Evolutionary conservation across 2,113 vertebrate genomes (phyloP).

Genomic region (Noturus placidus): DNA sequence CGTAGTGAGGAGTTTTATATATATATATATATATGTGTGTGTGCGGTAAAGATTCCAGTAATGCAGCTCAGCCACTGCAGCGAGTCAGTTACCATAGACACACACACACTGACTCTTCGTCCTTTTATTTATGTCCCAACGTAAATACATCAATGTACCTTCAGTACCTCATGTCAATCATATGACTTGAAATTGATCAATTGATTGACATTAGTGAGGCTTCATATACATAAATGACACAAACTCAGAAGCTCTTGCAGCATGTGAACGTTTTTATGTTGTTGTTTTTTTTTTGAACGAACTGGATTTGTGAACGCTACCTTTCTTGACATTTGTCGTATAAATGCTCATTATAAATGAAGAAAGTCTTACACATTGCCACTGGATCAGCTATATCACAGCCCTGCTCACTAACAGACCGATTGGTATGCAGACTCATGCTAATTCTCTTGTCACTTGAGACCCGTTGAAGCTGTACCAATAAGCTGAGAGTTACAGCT

Average conservation of each 20-base stretch:
- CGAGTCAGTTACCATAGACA: neutral
- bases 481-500: conserved; percentile 47
- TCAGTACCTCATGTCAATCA: neutral
- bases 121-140: neutral
- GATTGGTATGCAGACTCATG: conserved; percentile 53
- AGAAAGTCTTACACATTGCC: neutral
- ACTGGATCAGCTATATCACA: conserved; percentile 27
- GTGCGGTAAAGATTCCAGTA: neutral
- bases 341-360: neutral
- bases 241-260: neutral
- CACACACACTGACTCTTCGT: neutral
- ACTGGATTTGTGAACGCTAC: neutral
- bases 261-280: neutral
- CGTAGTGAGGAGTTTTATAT: too few species aligned
- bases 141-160: neutral
- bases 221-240: neutral
- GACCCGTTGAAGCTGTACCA: conserved; percentile 40
- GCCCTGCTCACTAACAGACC: neutral
- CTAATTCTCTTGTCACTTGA: conserved; percentile 38
- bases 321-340: neutral
- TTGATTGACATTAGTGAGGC: neutral
- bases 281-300: neutral
- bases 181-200: neutral
- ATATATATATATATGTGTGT: neutral
- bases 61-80: neutral